Conservation (phyloP, 1,140 invertebrate species). For the Thalassaphorura encarpata region DNA sequence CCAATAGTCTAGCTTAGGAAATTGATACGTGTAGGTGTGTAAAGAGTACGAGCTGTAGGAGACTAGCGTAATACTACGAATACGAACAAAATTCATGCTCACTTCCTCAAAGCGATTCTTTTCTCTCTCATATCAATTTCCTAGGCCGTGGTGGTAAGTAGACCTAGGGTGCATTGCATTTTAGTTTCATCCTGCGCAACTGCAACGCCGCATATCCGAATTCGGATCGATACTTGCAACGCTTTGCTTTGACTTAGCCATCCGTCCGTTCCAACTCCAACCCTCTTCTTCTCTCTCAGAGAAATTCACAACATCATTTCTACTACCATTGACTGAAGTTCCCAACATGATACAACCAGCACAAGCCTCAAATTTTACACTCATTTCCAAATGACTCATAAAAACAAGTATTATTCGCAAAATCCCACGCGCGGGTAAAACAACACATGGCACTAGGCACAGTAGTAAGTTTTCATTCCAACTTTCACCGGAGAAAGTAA, state of each 20-base stretch:
- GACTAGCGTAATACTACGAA: not conserved
- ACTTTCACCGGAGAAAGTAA: too few species aligned
- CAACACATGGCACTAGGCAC: too few species aligned
- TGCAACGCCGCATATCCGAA: constrained; percentile 20
- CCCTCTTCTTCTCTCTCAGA: too few species aligned
- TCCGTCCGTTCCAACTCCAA: not conserved
- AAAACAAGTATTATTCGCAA: too few species aligned
- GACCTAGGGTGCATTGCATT: not conserved
- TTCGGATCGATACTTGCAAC: constrained; percentile 25
- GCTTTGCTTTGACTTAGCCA: constrained; percentile 4
- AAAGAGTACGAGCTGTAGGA: not conserved
- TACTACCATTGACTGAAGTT: too few species aligned
- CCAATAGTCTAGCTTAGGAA: not conserved
- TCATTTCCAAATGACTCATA: too few species aligned
- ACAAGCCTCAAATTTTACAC: too few species aligned
- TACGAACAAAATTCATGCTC: not conserved
- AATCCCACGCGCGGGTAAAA: too few species aligned
- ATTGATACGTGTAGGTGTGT: too few species aligned
- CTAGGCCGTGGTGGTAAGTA: not conserved
- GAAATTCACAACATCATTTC: too few species aligned
- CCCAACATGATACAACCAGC: too few species aligned
- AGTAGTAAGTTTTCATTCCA: too few species aligned
- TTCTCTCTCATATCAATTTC: not conserved
- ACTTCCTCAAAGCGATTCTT: not conserved
- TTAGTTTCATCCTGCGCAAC: constrained; percentile 16